phyloP scores from a whole-genome alignment of 2,113 vertebrate species.

The Neolamprologus falcicula region DNA sequence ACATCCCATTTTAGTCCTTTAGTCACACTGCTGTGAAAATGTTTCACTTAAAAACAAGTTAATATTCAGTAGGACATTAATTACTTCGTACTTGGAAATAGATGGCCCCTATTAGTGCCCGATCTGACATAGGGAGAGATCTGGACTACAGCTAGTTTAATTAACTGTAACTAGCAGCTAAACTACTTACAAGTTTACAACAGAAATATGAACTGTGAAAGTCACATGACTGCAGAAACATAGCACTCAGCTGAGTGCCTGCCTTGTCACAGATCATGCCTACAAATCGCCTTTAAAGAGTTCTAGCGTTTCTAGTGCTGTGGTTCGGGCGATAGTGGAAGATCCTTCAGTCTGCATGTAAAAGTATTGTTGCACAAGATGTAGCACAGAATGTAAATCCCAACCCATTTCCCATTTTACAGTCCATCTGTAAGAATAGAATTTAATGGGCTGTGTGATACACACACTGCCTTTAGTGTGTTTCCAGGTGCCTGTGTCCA shows the following conservation, averaged over 20 bases:
- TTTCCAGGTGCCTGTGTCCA: not conserved
- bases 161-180: not conserved
- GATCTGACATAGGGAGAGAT: not conserved
- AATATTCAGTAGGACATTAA: not conserved
- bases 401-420: not conserved
- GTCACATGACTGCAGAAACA: not conserved
- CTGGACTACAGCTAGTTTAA: not conserved
- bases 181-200: not conserved
- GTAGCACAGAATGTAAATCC: not conserved
- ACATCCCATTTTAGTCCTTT: too few species aligned
- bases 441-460: not conserved
- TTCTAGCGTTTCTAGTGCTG: not conserved
- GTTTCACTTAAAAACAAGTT: not conserved
- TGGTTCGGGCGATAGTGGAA: rapidly evolving
- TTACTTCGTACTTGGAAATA: not conserved
- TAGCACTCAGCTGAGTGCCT: not conserved
- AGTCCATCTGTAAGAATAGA: not conserved
- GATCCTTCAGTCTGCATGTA: not conserved
- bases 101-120: not conserved
- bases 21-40: not conserved
- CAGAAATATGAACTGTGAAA: not conserved
- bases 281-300: not conserved
- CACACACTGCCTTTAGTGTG: not conserved
- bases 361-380: not conserved
- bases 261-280: not conserved